phyloP scores from a whole-genome alignment of 2,888 invertebrate genomes.

The Sesamia inferens region DNA sequence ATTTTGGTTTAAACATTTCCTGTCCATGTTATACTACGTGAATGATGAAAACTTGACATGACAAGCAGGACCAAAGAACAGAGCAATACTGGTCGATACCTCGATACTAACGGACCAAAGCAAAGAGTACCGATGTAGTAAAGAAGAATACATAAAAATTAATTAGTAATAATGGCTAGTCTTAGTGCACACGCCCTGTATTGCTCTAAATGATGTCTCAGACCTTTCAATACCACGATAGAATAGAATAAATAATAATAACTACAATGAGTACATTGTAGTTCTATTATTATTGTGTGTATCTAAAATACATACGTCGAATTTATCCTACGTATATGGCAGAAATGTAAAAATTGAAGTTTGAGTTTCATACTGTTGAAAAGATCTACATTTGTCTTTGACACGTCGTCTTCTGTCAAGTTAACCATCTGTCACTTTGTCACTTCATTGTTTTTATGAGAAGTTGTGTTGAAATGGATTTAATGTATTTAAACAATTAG shows the following conservation, averaged over 20 bases:
- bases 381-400: conserved; percentile 58
- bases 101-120: conserved; percentile 19
- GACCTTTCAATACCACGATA: too few species aligned
- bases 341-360: too few species aligned
- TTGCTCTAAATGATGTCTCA: background rate
- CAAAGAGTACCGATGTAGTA: background rate
- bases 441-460: conserved; percentile 77
- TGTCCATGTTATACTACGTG: too few species aligned
- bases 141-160: background rate
- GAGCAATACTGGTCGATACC: conserved; percentile 21
- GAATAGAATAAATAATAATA: too few species aligned
- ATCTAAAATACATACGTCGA: too few species aligned
- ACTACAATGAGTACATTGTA: too few species aligned
- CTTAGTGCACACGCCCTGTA: too few species aligned
- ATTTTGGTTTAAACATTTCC: too few species aligned
- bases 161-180: too few species aligned
- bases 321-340: too few species aligned
- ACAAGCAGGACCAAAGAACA: conserved; percentile 37
- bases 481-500: conserved; percentile 70
- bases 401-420: conserved; percentile 66
- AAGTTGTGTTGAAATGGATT: conserved; percentile 78
- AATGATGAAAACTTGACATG: background rate
- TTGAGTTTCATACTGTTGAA: background rate
- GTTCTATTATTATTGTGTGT: too few species aligned
- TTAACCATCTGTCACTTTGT: conserved; percentile 51